Conservation (phyloP, 1,140 invertebrate species). For the Chironomus striatipennis region DNA sequence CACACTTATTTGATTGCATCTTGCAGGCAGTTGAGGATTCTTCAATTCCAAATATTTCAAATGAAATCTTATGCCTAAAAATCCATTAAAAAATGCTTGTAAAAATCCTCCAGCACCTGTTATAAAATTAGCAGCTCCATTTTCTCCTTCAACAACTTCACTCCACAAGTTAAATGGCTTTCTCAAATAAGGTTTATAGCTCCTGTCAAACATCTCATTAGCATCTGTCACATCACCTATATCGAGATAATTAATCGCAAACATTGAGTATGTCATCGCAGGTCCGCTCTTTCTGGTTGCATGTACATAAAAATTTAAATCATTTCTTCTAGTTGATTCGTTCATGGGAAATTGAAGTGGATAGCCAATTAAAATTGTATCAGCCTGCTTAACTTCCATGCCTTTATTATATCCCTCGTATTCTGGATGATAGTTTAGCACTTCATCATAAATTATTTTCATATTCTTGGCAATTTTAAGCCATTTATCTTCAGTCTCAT, state of each 20-base stretch:
- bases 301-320: slow-evolving; percentile 44
- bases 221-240: slow-evolving; percentile 38
- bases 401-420: slow-evolving; percentile 41
- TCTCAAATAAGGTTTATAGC: slow-evolving; percentile 45
- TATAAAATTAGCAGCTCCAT: slow-evolving; percentile 47
- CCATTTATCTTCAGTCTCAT: slow-evolving; percentile 33
- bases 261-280: slow-evolving; percentile 52
- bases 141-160: slow-evolving; percentile 41
- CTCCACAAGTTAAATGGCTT: slow-evolving; percentile 49
- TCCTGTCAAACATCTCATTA: slow-evolving; percentile 41
- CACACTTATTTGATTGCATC: slow-evolving; percentile 37
- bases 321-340: slow-evolving; percentile 44
- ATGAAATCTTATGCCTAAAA: slow-evolving; percentile 43
- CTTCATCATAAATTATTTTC: slow-evolving; percentile 41
- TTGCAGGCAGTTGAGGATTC: slow-evolving; percentile 39
- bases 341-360: slow-evolving; percentile 46
- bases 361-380: slow-evolving; percentile 45
- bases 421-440: slow-evolving; percentile 46
- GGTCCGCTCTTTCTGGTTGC: slow-evolving; percentile 44
- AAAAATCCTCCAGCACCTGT: slow-evolving; percentile 50
- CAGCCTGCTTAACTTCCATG: slow-evolving; percentile 47
- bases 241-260: slow-evolving; percentile 43
- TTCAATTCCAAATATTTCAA: slow-evolving; percentile 38
- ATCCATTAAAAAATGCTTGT: slow-evolving; percentile 46
- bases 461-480: slow-evolving; percentile 43